Conservation (phyloP, 1,140 invertebrate genomes). For the Uloborus diversus region DNA sequence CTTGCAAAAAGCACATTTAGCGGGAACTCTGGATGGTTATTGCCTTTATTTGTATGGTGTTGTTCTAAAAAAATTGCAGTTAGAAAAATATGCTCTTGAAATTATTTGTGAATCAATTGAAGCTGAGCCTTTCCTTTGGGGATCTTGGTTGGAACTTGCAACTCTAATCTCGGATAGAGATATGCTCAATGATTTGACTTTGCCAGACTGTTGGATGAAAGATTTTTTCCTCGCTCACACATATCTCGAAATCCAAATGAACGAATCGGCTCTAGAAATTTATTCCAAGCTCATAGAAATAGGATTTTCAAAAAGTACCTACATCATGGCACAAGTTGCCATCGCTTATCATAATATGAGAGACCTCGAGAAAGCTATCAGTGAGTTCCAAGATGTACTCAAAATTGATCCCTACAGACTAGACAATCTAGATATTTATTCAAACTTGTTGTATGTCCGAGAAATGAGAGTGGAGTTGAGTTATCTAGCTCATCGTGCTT, state of each 20-base stretch:
- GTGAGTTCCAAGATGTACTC: conserved; percentile 82
- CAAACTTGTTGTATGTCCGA: conserved; percentile 91
- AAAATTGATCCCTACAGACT: conserved; percentile 89
- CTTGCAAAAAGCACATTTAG: conserved; percentile 63
- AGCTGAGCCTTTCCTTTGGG: conserved; percentile 86
- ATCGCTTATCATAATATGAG: conserved; percentile 91
- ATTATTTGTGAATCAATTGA: conserved; percentile 81
- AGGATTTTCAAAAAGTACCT: conserved; percentile 87
- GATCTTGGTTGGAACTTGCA: conserved; percentile 92
- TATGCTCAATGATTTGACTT: conserved; percentile 68
- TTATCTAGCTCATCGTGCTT: conserved; percentile 90
- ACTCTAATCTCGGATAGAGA: conserved; percentile 82
- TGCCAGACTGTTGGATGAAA: conserved; percentile 95
- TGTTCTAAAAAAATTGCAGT: conserved; percentile 86
- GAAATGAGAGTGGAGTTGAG: conserved; percentile 92
- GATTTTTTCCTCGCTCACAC: conserved; percentile 91
- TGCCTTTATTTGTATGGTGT: conserved; percentile 91
- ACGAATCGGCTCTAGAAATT: conserved; percentile 82
- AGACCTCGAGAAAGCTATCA: conserved; percentile 90
- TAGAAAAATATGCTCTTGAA: conserved; percentile 77
- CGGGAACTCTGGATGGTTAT: conserved; percentile 80
- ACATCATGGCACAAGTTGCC: conserved; percentile 91
- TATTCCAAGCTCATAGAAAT: conserved; percentile 79
- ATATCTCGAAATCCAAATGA: conserved; percentile 88
- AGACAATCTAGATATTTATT: conserved; percentile 96